Evolutionary conservation across 2,888 invertebrate species (phyloP), one percentile per base, ranked within the genome.

Genomic region (Cerastis leucographa): DNA sequence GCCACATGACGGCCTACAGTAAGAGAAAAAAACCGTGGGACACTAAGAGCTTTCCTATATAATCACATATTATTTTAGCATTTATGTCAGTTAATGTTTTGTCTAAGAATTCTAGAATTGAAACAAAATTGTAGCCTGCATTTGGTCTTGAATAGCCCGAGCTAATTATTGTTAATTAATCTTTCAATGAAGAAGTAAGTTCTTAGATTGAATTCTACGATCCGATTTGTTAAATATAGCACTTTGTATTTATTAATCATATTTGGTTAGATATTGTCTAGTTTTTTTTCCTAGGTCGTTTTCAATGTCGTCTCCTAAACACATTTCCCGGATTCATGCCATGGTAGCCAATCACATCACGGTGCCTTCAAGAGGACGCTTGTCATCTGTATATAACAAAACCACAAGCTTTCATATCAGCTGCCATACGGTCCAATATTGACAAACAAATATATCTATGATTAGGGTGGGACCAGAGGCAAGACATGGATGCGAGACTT

Each of bases 351-450:
- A n/a, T 76, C 75, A 29, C 14, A 42, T 61, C 82, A 65, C 64
- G 76, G 40, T 71, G 70, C 56, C 68, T 78, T 72, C 67, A 72
- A 79, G 86, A 85, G 69, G 81, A 81, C 61, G 86, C 86, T 87
- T 87, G 68, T 83, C 84, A 84, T 72, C 42, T 75, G 87, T 89
- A 68, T 78, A 82, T 89, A 89, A 89, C 84, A 65, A 93, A 93
- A 92, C 95, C 95, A 95, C 92, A 95, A 95, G 96, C 96, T 96
- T 95, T 95, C 95, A 95, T 94, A 61, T 72, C 76, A 86, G 92
- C 94, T 92, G 88, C 88, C 91, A 89, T 89, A 91, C 92, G 94
- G 96, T 96, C 96, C 96, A 96, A 96, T 96, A 96, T 96, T 96
- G 96, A 95, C 94, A 89, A 89, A 90, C 93, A 88, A 89, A 89